phyloP scores from a whole-genome alignment of 1,140 invertebrate species.

The Drosophila sturtevanti region DNA sequence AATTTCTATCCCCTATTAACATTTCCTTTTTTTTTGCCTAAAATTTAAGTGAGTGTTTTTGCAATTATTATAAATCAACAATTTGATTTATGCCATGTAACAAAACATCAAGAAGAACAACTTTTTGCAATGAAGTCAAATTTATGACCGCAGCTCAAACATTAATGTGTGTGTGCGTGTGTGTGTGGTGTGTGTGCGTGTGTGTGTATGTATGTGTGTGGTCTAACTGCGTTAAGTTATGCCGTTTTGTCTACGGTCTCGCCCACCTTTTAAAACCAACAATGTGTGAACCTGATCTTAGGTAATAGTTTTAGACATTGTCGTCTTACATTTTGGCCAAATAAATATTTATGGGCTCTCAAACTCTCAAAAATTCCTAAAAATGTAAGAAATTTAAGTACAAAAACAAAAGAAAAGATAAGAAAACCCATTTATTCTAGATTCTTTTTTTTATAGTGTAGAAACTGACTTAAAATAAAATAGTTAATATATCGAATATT shows the following conservation, averaged over 20 bases:
- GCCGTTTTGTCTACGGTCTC: slow-evolving; percentile 4
- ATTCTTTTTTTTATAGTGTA: too few species aligned
- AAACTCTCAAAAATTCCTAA: too few species aligned
- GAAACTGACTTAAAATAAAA: too few species aligned
- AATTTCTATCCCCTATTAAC: neutral
- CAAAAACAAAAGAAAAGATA: too few species aligned
- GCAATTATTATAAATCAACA: slow-evolving; percentile 79
- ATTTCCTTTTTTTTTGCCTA: neutral
- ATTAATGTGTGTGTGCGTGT: slow-evolving; percentile 41
- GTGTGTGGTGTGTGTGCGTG: slow-evolving; percentile 26
- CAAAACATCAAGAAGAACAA: slow-evolving; percentile 67
- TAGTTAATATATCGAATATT: too few species aligned
- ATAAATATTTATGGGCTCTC: slow-evolving; percentile 14
- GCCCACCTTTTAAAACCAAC: slow-evolving; percentile 37
- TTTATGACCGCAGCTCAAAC: slow-evolving; percentile 74
- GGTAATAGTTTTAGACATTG: neutral
- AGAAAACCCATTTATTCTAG: too few species aligned
- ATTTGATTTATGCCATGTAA: slow-evolving; percentile 77
- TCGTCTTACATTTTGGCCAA: slow-evolving; percentile 21
- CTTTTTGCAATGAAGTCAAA: slow-evolving; percentile 52
- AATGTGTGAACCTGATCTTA: slow-evolving; percentile 38
- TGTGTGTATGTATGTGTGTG: slow-evolving; percentile 17
- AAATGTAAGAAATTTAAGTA: too few species aligned
- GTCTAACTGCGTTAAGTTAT: neutral
- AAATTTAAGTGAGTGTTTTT: slow-evolving; percentile 60